Percentiles rank a stretch among this genome's conserved stretches.
Evolutionary conservation across 1,140 invertebrate genomes (phyloP).

Genomic region (Ips nitidus): DNA sequence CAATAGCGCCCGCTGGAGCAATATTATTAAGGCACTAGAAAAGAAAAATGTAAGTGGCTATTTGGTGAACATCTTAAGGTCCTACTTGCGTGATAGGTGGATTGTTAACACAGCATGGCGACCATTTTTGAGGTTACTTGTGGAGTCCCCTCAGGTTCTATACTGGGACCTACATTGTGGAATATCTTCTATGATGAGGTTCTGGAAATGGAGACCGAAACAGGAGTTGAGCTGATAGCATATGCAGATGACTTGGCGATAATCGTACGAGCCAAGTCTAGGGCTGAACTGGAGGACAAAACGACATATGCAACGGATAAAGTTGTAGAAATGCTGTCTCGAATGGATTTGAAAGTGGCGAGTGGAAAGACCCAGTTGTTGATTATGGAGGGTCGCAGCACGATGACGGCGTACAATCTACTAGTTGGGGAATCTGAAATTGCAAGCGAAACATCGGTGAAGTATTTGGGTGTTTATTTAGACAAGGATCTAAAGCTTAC

Average conservation of each 20-base stretch:
- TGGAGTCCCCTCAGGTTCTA: neutral
- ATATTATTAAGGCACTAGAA: neutral
- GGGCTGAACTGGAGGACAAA: neutral
- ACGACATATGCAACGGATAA: neutral
- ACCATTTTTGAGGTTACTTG: neutral
- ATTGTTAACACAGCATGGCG: neutral
- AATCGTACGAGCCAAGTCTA: too few relatives aligned
- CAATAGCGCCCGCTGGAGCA: neutral
- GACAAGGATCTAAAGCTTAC: constrained; percentile 9
- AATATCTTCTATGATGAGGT: too few relatives aligned
- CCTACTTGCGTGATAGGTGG: neutral
- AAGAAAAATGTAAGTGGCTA: neutral
- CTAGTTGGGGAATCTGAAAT: neutral
- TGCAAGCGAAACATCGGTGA: constrained; percentile 8
- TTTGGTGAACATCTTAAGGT: neutral
- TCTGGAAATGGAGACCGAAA: too few relatives aligned
- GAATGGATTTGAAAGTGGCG: constrained; percentile 1
- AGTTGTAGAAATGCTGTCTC: neutral
- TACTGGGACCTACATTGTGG: neutral
- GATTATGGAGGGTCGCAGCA: neutral
- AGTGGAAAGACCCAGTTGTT: neutral
- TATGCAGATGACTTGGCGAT: too few relatives aligned
- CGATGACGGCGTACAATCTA: too few relatives aligned
- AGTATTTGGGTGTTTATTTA: constrained; percentile 22
- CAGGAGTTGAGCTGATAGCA: too few relatives aligned